A percentile compares a stretch with the other conserved stretches of the same genome.
Evolutionary conservation across 1,140 invertebrate genomes (phyloP).

Genomic region (Drosophila kanapiae): DNA sequence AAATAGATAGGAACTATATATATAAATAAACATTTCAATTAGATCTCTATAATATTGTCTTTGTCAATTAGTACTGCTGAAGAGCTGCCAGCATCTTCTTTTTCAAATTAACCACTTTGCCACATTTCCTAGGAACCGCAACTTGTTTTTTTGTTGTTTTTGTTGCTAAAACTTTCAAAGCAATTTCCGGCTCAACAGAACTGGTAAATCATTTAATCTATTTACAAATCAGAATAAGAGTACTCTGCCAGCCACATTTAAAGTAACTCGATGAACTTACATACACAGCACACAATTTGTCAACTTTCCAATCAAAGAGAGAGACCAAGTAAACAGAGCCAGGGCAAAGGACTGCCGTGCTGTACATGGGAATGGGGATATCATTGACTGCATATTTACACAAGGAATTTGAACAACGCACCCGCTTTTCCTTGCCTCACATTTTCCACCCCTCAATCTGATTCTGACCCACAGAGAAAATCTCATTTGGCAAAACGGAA

Average conservation of each 20-base stretch:
- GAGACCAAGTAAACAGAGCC: slow-evolving; percentile 46
- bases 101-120: slow-evolving; percentile 16
- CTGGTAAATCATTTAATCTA: slow-evolving; percentile 44
- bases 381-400: slow-evolving; percentile 52
- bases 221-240: slow-evolving; percentile 33
- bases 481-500: slow-evolving; percentile 86
- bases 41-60: neutral
- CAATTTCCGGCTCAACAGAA: slow-evolving; percentile 16
- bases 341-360: slow-evolving; percentile 16
- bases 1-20: neutral
- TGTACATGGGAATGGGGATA: slow-evolving; percentile 7
- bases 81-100: neutral
- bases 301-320: slow-evolving; percentile 44
- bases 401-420: slow-evolving; percentile 45
- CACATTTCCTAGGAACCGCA: slow-evolving; percentile 7
- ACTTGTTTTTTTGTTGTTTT: neutral
- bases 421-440: slow-evolving; percentile 10
- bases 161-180: neutral
- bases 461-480: slow-evolving; percentile 79
- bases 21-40: neutral
- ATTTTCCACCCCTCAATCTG: slow-evolving; percentile 3
- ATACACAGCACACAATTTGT: slow-evolving; percentile 19
- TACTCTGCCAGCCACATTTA: slow-evolving; percentile 30
- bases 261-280: slow-evolving; percentile 16
- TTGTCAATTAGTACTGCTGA: neutral